Base-by-base conservation (phyloP, 2,888 invertebrate genomes). In the Luperina nickerlii region DNA sequence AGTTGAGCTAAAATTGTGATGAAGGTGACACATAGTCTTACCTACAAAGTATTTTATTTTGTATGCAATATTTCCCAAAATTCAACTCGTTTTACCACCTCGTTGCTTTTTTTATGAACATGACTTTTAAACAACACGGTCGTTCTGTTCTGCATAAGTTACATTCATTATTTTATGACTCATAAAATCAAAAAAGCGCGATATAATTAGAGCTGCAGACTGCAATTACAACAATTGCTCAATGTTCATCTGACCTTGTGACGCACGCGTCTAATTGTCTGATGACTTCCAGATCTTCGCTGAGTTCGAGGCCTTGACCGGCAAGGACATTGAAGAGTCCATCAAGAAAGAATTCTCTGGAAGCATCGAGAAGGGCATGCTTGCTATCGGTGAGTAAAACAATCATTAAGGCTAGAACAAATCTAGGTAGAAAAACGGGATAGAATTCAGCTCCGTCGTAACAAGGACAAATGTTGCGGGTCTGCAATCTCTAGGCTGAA, bases 281-380 rank as follows among this genome's bases (percentile, higher is more conserved):
- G 71, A 79, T 72, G 32, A 73, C 62, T 94, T 94, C 32, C 97
- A 98, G 94, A 98, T 98, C 86, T 98, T 99, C 95, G 97, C 98
- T 80, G 99, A 99, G 93, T 99, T 98, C 94, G 98, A 98, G 94
- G 98, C 98, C 88, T 91, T 98, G 83, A 97, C 98, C 71, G 98
- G 99, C 67, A 98, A 98, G 92, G 98, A 98, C 92, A 98, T 99
- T 90, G 98, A 99, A 93, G 97, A 98, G 57, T 97, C 98, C 38
- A 98, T 99, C 95, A 98, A 98, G 95, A 98, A 98, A 88, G 99
- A 99, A 95, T 99, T 99, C 96, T 98, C 99, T 85, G 99, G 99
- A 88, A 98, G 98, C 92, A 97, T 99, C 77, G 98, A 99, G 94
- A 98, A 98, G 93, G 99, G 99, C 90, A 97, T 99, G 94, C 97